These are phyloP conservation scores for Harlomillsia oculata DNA, from an alignment of 1,140 invertebrate genomes.

Conservation along the genomic window DNA sequence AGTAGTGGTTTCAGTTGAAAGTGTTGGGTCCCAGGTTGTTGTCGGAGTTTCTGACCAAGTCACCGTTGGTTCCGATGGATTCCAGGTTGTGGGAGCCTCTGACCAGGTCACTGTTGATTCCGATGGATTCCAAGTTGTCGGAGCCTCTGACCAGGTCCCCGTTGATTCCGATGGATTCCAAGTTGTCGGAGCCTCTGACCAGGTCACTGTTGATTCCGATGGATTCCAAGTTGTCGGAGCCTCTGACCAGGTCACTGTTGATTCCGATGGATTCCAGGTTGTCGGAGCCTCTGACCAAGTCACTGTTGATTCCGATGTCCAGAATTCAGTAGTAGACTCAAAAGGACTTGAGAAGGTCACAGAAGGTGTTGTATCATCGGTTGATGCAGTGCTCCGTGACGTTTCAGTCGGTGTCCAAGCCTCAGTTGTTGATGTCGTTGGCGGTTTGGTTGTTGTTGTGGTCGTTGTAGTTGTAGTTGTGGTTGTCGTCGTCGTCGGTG, in stretches of 20 bases:
- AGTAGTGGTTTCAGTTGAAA: neutral
- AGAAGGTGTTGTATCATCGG: neutral
- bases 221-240: neutral
- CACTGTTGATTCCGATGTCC: neutral
- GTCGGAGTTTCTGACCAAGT: too few species aligned
- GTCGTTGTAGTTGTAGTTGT: neutral
- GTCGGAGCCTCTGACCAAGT: neutral
- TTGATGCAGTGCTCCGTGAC: neutral
- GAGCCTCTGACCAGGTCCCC: neutral
- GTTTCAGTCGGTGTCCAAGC: neutral
- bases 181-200: neutral
- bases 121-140: neutral
- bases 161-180: neutral
- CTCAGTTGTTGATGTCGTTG: neutral
- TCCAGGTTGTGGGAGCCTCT: neutral
- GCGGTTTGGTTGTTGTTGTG: neutral
- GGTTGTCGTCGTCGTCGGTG: neutral
- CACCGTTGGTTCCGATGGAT: neutral
- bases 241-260: neutral
- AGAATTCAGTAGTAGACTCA: neutral
- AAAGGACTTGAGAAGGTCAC: neutral
- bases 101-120: neutral
- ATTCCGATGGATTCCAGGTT: neutral
- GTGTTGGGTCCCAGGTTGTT: too few species aligned
- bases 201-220: neutral